Evolutionary conservation across 1,140 invertebrate genomes (phyloP).

Genomic region (Drosophila jambulina): DNA sequence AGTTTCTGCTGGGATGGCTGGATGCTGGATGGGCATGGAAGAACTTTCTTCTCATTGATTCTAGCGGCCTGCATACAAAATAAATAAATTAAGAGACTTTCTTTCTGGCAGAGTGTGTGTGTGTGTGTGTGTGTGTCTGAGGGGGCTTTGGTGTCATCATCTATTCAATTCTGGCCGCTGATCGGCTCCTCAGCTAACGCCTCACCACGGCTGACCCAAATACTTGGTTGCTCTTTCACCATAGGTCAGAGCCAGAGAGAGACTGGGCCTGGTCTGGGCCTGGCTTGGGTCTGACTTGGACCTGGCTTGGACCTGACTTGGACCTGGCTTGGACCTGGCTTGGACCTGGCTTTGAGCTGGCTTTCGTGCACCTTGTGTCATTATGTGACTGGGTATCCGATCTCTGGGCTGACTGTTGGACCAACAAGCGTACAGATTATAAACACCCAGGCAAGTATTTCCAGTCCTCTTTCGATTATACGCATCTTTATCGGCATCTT

Average conservation of each 20-base stretch:
- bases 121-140: neutral
- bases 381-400: constrained; percentile 33
- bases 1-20: constrained; percentile 37
- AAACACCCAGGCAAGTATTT: constrained; percentile 55
- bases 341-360: constrained; percentile 2
- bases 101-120: constrained; percentile 57
- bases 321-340: constrained; percentile 14
- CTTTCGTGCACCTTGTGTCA: constrained; percentile 74
- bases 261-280: constrained; percentile 17
- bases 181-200: constrained; percentile 30
- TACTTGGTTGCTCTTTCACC: constrained; percentile 59
- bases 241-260: constrained; percentile 34
- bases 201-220: constrained; percentile 68
- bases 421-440: constrained; percentile 73
- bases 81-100: constrained; percentile 81
- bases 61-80: constrained; percentile 77
- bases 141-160: constrained; percentile 71
- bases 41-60: constrained; percentile 81
- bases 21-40: constrained; percentile 59
- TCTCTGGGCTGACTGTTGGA: constrained; percentile 49
- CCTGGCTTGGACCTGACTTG: constrained; percentile 12
- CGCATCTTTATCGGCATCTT: constrained; percentile 73
- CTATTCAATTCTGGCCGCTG: constrained; percentile 44
- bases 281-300: neutral
- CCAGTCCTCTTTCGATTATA: constrained; percentile 64